phyloP scores from a whole-genome alignment of 2,113 vertebrate species.

The Penelope pileata region DNA sequence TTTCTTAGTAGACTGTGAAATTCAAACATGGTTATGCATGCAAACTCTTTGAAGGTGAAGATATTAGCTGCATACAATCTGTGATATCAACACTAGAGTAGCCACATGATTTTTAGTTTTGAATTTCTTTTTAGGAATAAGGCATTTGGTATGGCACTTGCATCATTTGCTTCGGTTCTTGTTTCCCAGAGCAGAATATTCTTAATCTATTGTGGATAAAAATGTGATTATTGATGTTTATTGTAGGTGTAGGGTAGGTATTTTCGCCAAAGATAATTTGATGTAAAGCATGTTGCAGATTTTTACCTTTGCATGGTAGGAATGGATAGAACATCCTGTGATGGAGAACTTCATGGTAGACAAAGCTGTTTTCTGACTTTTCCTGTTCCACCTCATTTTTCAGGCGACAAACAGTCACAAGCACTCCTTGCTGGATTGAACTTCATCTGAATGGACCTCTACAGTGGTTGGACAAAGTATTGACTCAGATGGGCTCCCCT shows the following conservation, averaged over 20 bases:
- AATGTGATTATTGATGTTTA: background rate
- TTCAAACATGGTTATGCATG: background rate
- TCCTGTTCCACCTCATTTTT: background rate
- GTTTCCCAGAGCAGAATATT: background rate
- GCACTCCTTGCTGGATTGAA: slow-evolving; percentile 99
- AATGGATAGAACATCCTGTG: background rate
- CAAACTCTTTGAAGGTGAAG: background rate
- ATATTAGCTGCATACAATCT: background rate
- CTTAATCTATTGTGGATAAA: background rate
- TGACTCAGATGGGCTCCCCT: slow-evolving; percentile 99
- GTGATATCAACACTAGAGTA: background rate
- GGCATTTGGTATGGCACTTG: background rate
- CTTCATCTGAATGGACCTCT: slow-evolving; percentile 97
- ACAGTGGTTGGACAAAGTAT: slow-evolving; percentile 98
- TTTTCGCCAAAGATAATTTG: background rate
- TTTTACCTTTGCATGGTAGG: background rate
- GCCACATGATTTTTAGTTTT: background rate
- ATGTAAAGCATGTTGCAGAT: background rate
- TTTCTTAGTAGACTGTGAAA: background rate
- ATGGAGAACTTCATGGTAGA: background rate
- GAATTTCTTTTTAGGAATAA: background rate
- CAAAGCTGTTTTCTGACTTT: background rate
- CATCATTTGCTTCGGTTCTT: background rate
- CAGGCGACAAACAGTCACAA: slow-evolving; percentile 97
- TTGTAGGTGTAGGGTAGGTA: background rate